Base-by-base conservation (phyloP, 1,140 invertebrate species). In the Homarus americanus region DNA sequence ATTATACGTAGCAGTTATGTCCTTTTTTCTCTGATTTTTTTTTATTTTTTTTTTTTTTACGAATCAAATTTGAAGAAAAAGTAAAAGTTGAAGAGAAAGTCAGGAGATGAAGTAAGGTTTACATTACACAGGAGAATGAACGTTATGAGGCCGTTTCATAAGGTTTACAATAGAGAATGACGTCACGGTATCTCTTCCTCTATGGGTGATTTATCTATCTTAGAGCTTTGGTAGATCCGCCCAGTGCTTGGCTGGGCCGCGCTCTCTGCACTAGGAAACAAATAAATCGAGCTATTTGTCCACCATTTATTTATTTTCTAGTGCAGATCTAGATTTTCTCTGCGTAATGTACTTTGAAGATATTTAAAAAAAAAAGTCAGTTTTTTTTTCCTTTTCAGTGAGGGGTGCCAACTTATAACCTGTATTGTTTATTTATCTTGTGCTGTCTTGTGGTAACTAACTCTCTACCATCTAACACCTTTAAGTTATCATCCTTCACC, bases 201-300 rank as follows among this genome's bases (percentile, higher is more conserved):
- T 20, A 20, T 58, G 53, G 53, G 3, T 58, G 53, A 58, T 20
- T 58, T 58, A 15, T 58, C 44, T 79, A 79, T 79, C 24, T 24
- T 44, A 44, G 41, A 79, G 28, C 44, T 44, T n/a, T 79, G 76
- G 40, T 44, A 79, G 44, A 49, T 10, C 2, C n/a, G 40, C 76
- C 44, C 76, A 7, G 24, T 10, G 20, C 40, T 44, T n/a, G 7
- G 28, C 9, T n/a, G 40, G 44, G 76, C 76, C 40, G 24, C 36
- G n/a, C 38, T 24, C 69, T 4, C 69, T 73, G 83, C 83, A 85
- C 69, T 66, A 73, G 28, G 69, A 85, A 85, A 85, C 83, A 85
- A 85, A 85, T 85, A 72, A 72, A 32, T 75, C 34, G 63, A 69
- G 9, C 63, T 10, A 53, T 44, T 72, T 34, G 24, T 49, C 63